Percentiles rank a stretch among this genome's conserved stretches.
Evolutionary conservation across 2,113 vertebrate species (phyloP).

Genomic region (Mormyrus iriodes): DNA sequence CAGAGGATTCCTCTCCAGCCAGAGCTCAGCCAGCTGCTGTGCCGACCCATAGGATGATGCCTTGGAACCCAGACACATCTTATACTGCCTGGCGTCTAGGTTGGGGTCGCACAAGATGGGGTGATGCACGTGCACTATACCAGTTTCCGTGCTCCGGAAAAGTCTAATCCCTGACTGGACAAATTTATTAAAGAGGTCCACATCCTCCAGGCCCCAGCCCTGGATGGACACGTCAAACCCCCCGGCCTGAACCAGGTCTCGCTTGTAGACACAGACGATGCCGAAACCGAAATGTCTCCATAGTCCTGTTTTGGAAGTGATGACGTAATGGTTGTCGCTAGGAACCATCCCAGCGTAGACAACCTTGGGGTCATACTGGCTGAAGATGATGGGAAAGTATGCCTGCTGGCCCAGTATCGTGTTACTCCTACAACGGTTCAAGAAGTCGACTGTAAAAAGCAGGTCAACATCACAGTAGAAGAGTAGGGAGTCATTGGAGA

Average conservation of each 20-base stretch:
- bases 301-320: constrained; percentile 88
- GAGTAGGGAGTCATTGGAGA: constrained; percentile 85
- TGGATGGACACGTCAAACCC: constrained; percentile 94
- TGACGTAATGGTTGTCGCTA: constrained; percentile 88
- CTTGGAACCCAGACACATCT: constrained; percentile 96
- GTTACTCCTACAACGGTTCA: constrained; percentile 84
- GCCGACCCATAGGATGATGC: constrained; percentile 87
- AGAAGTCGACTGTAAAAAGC: constrained; percentile 85
- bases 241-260: constrained; percentile 74
- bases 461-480: constrained; percentile 98
- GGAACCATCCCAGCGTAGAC: constrained; percentile 83
- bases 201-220: constrained; percentile 93
- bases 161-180: constrained; percentile 80
- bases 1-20: constrained; percentile 88
- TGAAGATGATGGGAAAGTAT: constrained; percentile 96
- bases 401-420: constrained; percentile 74
- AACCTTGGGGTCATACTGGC: constrained; percentile 95
- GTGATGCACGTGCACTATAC: constrained; percentile 88
- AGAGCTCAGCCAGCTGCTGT: constrained; percentile 89
- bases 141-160: constrained; percentile 87
- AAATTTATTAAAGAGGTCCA: constrained; percentile 94
- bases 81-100: constrained; percentile 87
- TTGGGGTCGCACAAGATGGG: constrained; percentile 88
- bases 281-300: constrained; percentile 97
- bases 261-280: constrained; percentile 87